A percentile compares a stretch with the other conserved stretches of the same genome.
Conservation (phyloP, 2,888 invertebrate species). For the Chelonus formosanus region DNA sequence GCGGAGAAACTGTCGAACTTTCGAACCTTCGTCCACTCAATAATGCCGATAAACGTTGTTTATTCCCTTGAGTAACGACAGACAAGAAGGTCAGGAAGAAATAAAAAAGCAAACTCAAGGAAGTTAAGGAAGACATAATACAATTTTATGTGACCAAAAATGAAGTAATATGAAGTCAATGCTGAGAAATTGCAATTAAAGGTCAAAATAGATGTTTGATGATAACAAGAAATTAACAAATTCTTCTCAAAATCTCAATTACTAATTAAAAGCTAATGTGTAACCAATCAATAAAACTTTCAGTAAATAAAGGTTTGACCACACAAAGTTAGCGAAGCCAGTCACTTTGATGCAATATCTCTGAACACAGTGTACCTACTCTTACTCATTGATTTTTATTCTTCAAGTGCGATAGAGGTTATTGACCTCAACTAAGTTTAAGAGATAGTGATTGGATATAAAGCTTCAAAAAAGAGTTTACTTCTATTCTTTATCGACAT, state of each 20-base stretch:
- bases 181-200: not conserved
- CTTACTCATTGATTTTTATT: not conserved
- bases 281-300: conserved; percentile 56
- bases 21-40: conserved; percentile 8
- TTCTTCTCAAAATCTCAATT: conserved; percentile 43
- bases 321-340: conserved; percentile 22
- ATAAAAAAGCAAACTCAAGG: not conserved
- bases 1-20: conserved; percentile 47
- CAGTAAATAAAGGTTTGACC: conserved; percentile 45
- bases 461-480: conserved; percentile 29
- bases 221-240: conserved; percentile 35
- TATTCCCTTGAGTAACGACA: conserved; percentile 50
- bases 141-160: conserved; percentile 9
- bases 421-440: conserved; percentile 31
- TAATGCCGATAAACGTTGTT: conserved; percentile 54
- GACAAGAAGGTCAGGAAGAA: conserved; percentile 31
- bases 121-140: not conserved
- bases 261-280: conserved; percentile 54
- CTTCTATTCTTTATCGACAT: conserved; percentile 31
- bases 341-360: conserved; percentile 16
- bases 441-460: conserved; percentile 29
- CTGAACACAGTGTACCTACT: conserved; percentile 1
- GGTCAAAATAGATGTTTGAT: conserved; percentile 12
- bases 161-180: conserved; percentile 11
- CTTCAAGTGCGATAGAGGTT: conserved; percentile 10